Evolutionary conservation across 1,140 invertebrate genomes (phyloP), one percentile per base, ranked within the genome.

Genomic region (Atopsyche davidsoni): DNA sequence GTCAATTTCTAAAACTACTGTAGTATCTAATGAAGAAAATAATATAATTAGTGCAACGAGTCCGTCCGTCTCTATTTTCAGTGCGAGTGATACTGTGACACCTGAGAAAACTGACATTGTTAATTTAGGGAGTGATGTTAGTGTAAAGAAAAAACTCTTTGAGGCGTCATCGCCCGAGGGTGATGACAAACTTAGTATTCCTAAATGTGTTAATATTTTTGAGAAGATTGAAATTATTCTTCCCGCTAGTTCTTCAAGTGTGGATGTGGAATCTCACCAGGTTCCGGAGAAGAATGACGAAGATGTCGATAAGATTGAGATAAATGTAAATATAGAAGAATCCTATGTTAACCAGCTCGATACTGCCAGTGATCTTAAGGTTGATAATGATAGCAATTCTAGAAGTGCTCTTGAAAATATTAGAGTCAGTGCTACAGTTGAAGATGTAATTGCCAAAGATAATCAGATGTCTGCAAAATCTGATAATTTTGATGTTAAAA

Each of bases 401-500:
- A 52, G 34, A 25, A 41, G 34, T n/a, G 22, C 46, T 47, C 46
- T 18, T 14, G 42, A 46, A 46, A 22, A 35, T 42, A 19, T 36
- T 21, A 31, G 46, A 38, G 25, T 39, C 22, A 49, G 17, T 28
- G 48, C 24, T 23, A 25, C 39, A 50, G 22, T 18, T 14, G 35
- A 45, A 23, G 42, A 51, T 50, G 35, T 35, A 46, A 42, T 55
- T 47, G 44, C 53, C 53, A 55, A 55, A 53, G 70, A 72, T 62
- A 69, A 70, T 58, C 64, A 46, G 51, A 65, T 67, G 61, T 47
- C 69, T 62, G 67, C 64, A 34, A 66, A 64, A 55, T 62, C 55
- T 43, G 59, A 60, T 56, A 43, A 39, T 38, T 44, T 57, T 40
- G 45, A 57, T 32, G 32, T 43, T 46, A 35, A 51, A 46, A 41